A percentile compares a stretch with the other conserved stretches of the same genome.
Evolutionary conservation across 2,113 vertebrate genomes (phyloP).

Genomic region (Nycticorax nycticorax): DNA sequence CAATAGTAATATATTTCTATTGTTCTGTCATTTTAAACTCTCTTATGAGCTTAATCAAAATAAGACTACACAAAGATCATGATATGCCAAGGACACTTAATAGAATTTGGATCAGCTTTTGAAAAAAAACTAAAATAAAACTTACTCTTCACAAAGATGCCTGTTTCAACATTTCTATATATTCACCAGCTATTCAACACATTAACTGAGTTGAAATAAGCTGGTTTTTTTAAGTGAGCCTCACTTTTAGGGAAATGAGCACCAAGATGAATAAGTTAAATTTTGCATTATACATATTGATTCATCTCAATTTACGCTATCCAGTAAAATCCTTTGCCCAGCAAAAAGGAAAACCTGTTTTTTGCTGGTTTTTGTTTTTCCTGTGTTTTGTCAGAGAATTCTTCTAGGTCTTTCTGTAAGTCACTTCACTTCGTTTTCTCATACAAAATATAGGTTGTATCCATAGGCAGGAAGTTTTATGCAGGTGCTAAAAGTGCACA

Average conservation of each 20-base stretch:
- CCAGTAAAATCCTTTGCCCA: neutral
- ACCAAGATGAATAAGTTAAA: neutral
- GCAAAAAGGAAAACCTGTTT: neutral
- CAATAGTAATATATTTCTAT: neutral
- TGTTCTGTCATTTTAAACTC: neutral
- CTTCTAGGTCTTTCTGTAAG: neutral
- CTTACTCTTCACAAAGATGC: neutral
- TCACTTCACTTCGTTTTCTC: neutral
- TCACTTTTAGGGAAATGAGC: neutral
- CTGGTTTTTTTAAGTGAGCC: neutral
- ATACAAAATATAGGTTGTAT: neutral
- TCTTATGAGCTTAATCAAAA: neutral
- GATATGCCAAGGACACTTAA: neutral
- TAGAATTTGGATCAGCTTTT: neutral
- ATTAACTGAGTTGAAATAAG: neutral
- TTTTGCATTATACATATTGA: neutral
- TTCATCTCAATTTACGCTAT: neutral
- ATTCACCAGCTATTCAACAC: neutral
- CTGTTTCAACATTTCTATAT: neutral
- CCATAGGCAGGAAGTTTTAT: neutral
- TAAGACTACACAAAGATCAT: neutral
- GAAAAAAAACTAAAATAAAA: neutral
- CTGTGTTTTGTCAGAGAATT: neutral
- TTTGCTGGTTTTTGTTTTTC: neutral
- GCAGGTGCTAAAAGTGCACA: neutral